Evolutionary conservation across 2,888 invertebrate species (phyloP).

Genomic region (Cephonodes hylas): DNA sequence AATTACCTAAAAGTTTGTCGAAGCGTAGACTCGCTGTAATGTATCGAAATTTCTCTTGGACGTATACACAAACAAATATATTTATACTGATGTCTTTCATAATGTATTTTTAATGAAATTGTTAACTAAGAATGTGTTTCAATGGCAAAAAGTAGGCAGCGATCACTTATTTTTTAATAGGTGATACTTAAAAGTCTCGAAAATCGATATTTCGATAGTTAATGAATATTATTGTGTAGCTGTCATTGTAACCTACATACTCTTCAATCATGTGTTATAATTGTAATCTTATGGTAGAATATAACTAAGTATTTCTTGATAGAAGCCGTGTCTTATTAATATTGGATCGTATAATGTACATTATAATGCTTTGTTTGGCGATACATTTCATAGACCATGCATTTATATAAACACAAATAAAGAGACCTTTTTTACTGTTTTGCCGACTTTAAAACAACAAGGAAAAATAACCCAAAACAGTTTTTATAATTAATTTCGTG

Average conservation of each 20-base stretch:
- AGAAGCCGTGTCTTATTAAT: constrained; percentile 59
- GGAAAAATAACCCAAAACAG: too few species aligned
- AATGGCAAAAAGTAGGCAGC: not conserved
- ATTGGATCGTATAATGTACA: constrained; percentile 29
- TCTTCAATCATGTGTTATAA: constrained; percentile 16
- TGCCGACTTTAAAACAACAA: too few species aligned
- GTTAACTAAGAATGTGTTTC: not conserved
- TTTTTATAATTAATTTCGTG: not conserved
- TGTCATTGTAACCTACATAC: constrained; percentile 13
- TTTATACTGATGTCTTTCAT: constrained; percentile 13
- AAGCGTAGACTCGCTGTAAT: too few species aligned
- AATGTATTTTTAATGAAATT: constrained; percentile 14
- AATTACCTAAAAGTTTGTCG: too few species aligned
- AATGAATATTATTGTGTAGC: constrained; percentile 17
- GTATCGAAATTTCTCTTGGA: not conserved
- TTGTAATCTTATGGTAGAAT: constrained; percentile 16
- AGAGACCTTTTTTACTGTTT: not conserved
- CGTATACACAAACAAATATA: constrained; percentile 6
- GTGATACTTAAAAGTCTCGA: constrained; percentile 7
- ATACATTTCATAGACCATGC: not conserved
- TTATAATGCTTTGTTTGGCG: not conserved
- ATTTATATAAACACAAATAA: not conserved
- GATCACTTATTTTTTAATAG: constrained; percentile 3
- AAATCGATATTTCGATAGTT: not conserved
- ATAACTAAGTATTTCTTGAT: constrained; percentile 35